Base-by-base conservation (phyloP, 2,113 vertebrate genomes). In the Spea multiplicata region DNA sequence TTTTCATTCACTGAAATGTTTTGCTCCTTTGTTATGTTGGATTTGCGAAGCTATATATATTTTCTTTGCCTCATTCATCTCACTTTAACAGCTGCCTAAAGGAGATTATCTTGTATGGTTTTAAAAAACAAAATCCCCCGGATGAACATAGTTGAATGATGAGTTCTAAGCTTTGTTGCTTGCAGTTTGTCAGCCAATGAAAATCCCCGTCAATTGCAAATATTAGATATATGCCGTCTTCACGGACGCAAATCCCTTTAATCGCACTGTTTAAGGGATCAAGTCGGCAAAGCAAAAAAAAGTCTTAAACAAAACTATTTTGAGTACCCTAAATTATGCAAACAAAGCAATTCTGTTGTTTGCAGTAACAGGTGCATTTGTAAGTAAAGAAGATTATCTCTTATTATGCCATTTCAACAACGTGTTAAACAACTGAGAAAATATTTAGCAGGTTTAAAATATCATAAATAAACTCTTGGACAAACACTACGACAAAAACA, bases 231-330 rank as follows among this genome's bases (percentile, higher is more conserved):
- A 5, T 73, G 82, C 81, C 74, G 4, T 55, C 16, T 12, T 70
- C 44, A 59, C 14, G 2, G 7, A 50, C 82, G 78, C 16, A 62
- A 50, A 77, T 61, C 69, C 16, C 62, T 81, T 17, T 71, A 76
- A 81, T 84, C 87, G 68, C 57, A 6, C 44, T 57, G 65, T 69
- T 80, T 80, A 72, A 83, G 80, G 82, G 80, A 83, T 84, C 67
- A 77, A 75, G 65, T 55, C 6, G 78, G 74, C 84, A 84, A 83
- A 76, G 53, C 64, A 78, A 71, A 17, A 71, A 17, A 4, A 82
- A 59, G 64, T 66, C 81, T 84, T 78, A 66, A 62, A 1, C 8
- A 74, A 14, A 45, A 74, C 55, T 71, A 53, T 82, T 78, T 78
- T 62, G 62, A 72, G 73, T 71, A 82, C 52, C 74, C 14, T 5